These are phyloP conservation scores for Arvicanthis niloticus DNA, from an alignment of 2,113 vertebrate genomes.

Conservation along the genomic window DNA sequence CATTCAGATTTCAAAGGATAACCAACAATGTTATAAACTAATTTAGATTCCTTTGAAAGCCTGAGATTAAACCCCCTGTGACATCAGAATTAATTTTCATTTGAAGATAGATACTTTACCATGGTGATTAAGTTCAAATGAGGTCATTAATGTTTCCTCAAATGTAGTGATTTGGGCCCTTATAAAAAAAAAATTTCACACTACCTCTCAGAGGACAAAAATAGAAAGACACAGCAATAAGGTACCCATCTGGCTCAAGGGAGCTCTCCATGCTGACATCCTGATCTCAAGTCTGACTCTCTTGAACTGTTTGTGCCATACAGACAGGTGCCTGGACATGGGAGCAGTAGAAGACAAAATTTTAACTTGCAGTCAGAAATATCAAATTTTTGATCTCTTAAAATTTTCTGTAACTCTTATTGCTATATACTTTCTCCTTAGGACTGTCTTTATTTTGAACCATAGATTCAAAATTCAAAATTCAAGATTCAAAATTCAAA, in stretches of 20 bases:
- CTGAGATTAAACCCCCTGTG: neutral
- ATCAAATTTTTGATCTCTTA: neutral
- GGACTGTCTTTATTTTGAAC: neutral
- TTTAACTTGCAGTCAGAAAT: neutral
- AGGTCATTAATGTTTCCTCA: neutral
- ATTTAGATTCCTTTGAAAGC: neutral
- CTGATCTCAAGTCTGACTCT: neutral
- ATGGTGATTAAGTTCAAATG: neutral
- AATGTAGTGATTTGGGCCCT: neutral
- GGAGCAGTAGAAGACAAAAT: neutral
- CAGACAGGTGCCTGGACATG: neutral
- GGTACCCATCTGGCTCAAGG: neutral
- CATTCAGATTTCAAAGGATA: neutral
- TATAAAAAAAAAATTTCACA: neutral
- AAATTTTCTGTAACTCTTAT: neutral
- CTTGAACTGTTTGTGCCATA: neutral
- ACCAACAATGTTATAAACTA: neutral
- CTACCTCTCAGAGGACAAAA: neutral
- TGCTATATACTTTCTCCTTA: neutral
- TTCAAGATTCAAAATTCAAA: neutral
- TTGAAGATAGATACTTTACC: neutral
- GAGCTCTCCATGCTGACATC: neutral
- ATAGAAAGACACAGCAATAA: fast-evolving
- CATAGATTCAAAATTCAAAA: neutral
- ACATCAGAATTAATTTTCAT: neutral